Evolutionary conservation across 2,888 invertebrate genomes (phyloP).

Genomic region (Chironomus riparius): DNA sequence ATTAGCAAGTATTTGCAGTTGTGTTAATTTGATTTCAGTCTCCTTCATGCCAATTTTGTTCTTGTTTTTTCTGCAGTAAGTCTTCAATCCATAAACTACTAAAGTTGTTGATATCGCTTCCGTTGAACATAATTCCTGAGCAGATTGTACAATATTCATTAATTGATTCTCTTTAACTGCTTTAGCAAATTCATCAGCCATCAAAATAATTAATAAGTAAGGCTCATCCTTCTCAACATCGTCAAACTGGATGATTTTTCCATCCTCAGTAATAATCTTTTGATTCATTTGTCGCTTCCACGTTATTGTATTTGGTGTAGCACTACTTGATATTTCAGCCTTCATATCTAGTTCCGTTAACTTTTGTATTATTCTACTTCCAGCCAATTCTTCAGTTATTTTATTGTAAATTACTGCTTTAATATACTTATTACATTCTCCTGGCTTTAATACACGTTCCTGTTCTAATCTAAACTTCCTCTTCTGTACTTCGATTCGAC

Average conservation of each 20-base stretch:
- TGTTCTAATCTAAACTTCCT: slow-evolving; percentile 18
- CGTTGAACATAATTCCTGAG: slow-evolving; percentile 32
- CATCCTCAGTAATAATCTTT: slow-evolving; percentile 3
- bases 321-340: slow-evolving; percentile 33
- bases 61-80: slow-evolving; percentile 28
- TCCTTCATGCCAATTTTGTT: slow-evolving; percentile 29
- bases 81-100: slow-evolving; percentile 32
- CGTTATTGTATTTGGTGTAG: slow-evolving; percentile 32
- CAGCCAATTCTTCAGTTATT: slow-evolving; percentile 24
- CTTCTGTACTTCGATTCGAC: slow-evolving; percentile 2
- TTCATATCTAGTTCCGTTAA: slow-evolving; percentile 31
- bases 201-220: slow-evolving; percentile 34
- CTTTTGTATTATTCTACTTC: slow-evolving; percentile 32
- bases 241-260: background rate
- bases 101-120: slow-evolving; percentile 33
- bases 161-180: slow-evolving; percentile 32
- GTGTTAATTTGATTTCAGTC: slow-evolving; percentile 34
- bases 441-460: background rate
- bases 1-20: slow-evolving; percentile 37
- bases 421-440: slow-evolving; percentile 10
- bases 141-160: slow-evolving; percentile 29
- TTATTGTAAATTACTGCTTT: background rate
- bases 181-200: slow-evolving; percentile 32
- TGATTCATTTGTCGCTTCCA: slow-evolving; percentile 36
- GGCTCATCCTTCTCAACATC: slow-evolving; percentile 33